These are phyloP conservation scores for Perodicticus potto DNA, from an alignment of 2,797 vertebrate species.

Conservation along the genomic window DNA sequence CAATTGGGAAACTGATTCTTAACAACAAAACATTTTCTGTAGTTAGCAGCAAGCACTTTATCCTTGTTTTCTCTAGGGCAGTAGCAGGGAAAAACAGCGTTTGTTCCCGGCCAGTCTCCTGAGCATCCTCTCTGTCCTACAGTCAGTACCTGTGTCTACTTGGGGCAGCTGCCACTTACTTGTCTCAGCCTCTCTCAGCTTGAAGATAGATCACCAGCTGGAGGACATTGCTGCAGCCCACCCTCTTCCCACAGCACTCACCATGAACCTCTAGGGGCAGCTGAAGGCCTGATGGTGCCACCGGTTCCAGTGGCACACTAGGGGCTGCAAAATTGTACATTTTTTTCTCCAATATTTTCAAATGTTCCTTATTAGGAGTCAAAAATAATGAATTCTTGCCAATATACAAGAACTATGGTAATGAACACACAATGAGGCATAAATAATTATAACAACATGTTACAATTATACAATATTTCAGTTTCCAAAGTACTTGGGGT, in stretches of 20 bases:
- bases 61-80: not conserved
- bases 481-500: not conserved
- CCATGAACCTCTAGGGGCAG: not conserved
- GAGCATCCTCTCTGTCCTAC: not conserved
- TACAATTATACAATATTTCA: not conserved
- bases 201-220: not conserved
- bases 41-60: not conserved
- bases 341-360: slow-evolving; percentile 56
- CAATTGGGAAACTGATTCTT: not conserved
- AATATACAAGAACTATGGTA: slow-evolving; percentile 37
- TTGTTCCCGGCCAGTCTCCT: fast-evolving
- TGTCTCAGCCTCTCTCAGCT: not conserved
- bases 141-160: not conserved
- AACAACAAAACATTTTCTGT: not conserved
- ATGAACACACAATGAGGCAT: not conserved
- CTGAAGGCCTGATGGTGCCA: not conserved
- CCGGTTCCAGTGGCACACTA: not conserved
- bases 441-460: not conserved
- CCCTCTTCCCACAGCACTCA: too few species aligned
- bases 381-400: slow-evolving; percentile 36
- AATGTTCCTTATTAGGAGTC: slow-evolving; percentile 19
- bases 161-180: not conserved
- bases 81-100: not conserved
- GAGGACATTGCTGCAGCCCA: not conserved
- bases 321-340: not conserved